These are phyloP conservation scores for Sesamia nonagrioides DNA, from an alignment of 1,140 invertebrate species.

Conservation along the genomic window DNA sequence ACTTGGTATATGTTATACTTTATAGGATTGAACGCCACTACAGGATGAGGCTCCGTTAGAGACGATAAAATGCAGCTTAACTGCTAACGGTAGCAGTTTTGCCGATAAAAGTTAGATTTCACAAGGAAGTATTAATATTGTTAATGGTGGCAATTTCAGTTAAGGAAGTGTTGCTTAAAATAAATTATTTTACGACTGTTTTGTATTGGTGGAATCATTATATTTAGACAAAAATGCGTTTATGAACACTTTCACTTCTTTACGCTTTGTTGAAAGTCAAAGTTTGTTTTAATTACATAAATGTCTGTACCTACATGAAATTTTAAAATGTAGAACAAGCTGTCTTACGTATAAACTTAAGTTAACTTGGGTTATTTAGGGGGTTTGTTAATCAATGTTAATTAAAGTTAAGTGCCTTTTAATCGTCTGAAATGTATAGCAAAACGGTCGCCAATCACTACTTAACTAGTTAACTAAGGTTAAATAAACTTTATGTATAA, in stretches of 20 bases:
- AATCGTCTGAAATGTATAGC: too few species aligned
- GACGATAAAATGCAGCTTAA: conserved; percentile 45
- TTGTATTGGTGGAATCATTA: neutral
- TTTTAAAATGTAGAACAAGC: too few species aligned
- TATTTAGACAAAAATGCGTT: neutral
- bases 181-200: neutral
- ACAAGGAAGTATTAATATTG: conserved; percentile 34
- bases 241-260: conserved; percentile 34
- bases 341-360: too few species aligned
- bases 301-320: too few species aligned
- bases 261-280: neutral
- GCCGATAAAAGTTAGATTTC: conserved; percentile 36
- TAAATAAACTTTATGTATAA: too few species aligned
- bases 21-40: conserved; percentile 40
- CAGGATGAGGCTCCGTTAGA: conserved; percentile 47
- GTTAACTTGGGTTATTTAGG: too few species aligned
- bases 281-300: too few species aligned
- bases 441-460: too few species aligned
- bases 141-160: conserved; percentile 11
- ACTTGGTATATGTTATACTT: conserved; percentile 34
- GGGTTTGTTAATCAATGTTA: too few species aligned
- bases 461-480: too few species aligned
- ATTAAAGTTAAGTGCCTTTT: too few species aligned
- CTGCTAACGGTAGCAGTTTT: conserved; percentile 45
- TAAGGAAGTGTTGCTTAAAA: conserved; percentile 24